Conservation (phyloP, 1,140 invertebrate species). For the Drosophila kanapiae region DNA sequence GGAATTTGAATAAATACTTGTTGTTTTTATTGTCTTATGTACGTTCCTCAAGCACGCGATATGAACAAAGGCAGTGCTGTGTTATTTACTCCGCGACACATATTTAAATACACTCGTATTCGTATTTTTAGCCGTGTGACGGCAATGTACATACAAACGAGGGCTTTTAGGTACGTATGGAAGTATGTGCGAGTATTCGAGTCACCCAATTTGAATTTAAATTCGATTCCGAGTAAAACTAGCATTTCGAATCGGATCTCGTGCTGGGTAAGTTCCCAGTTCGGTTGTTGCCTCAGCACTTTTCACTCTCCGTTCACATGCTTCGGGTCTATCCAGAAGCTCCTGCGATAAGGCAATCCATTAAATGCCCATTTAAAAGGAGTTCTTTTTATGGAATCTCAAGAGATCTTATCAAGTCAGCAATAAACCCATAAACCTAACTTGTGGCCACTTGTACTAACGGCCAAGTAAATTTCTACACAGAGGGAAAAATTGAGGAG, state of each 20-base stretch:
- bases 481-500: neutral
- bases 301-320: conserved; percentile 23
- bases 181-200: conserved; percentile 1
- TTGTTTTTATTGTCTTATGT: conserved; percentile 5
- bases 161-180: neutral
- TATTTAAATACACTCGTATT: conserved; percentile 14
- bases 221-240: conserved; percentile 31
- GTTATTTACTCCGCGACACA: conserved; percentile 23
- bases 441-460: conserved; percentile 42
- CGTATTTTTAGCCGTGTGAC: conserved; percentile 25
- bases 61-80: conserved; percentile 49
- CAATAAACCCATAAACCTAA: conserved; percentile 44
- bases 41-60: conserved; percentile 61
- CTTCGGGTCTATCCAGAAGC: conserved; percentile 7
- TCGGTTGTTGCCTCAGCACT: conserved; percentile 1
- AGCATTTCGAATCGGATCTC: conserved; percentile 54
- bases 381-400: conserved; percentile 67
- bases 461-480: conserved; percentile 5
- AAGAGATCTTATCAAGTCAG: conserved; percentile 17
- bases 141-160: neutral
- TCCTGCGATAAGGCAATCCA: conserved; percentile 63
- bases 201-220: conserved; percentile 22
- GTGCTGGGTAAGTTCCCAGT: conserved; percentile 35
- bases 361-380: conserved; percentile 69
- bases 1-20: conserved; percentile 65